These are phyloP conservation scores for Pollenia labialis DNA, from an alignment of 2,888 invertebrate genomes.

Conservation along the genomic window DNA sequence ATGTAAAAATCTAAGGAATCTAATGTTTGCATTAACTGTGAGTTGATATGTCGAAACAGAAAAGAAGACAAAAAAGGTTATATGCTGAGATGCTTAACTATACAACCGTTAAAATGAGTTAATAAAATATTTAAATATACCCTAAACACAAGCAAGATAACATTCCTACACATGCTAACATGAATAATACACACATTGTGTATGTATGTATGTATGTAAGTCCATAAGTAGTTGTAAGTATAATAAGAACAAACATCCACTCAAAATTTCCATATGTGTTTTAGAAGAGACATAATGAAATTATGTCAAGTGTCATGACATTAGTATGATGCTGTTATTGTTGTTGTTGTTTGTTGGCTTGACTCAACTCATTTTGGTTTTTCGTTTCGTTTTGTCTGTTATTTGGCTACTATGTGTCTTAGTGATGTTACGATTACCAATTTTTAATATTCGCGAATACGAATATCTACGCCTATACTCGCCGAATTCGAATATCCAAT, in stretches of 20 bases:
- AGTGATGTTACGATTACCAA: too few species aligned
- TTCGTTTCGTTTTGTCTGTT: slow-evolving; percentile 16
- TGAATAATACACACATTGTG: neutral
- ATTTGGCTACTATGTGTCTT: neutral
- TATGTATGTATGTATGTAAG: neutral
- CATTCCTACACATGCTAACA: neutral
- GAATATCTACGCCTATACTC: too few species aligned
- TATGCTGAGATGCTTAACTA: slow-evolving; percentile 56
- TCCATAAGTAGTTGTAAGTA: neutral
- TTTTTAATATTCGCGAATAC: too few species aligned
- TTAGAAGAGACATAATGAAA: slow-evolving; percentile 72
- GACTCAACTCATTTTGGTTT: neutral
- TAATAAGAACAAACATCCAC: neutral
- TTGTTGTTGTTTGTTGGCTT: slow-evolving; percentile 18
- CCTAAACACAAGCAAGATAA: neutral
- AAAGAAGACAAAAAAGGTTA: slow-evolving; percentile 30
- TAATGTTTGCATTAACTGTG: slow-evolving; percentile 36
- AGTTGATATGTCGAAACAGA: neutral
- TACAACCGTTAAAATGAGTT: slow-evolving; percentile 69
- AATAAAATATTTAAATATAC: slow-evolving; percentile 65
- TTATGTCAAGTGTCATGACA: slow-evolving; percentile 74
- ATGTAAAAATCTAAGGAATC: slow-evolving; percentile 16
- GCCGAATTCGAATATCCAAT: too few species aligned
- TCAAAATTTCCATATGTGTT: slow-evolving; percentile 69
- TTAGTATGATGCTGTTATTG: slow-evolving; percentile 46